These are phyloP conservation scores for Catotricha subobsoleta DNA, from an alignment of 2,888 invertebrate genomes.

Conservation along the genomic window DNA sequence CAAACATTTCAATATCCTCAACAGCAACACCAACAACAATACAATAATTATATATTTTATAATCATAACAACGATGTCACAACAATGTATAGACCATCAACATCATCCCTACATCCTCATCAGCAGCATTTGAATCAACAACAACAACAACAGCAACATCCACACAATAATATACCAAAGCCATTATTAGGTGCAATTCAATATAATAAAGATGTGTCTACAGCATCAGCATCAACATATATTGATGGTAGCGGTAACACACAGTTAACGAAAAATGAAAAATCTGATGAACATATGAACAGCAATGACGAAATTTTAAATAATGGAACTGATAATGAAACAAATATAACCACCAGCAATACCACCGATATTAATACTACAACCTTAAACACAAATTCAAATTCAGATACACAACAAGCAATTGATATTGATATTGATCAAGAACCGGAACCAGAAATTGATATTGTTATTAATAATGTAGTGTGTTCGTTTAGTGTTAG, in stretches of 20 bases:
- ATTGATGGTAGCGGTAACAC: background rate
- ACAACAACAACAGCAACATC: conserved; percentile 4
- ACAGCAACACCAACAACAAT: conserved; percentile 3
- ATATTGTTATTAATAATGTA: conserved; percentile 94
- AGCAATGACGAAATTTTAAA: too few relatives aligned
- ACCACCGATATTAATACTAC: background rate
- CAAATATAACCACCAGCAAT: background rate
- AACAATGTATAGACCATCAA: conserved; percentile 1
- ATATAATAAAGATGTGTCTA: background rate
- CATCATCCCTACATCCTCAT: conserved; percentile 13
- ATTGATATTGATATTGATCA: conserved; percentile 16
- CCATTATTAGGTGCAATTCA: too few relatives aligned
- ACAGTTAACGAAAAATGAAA: background rate
- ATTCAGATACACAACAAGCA: background rate
- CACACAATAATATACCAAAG: background rate
- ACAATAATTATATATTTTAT: background rate
- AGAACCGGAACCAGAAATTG: conserved; percentile 60
- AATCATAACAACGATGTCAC: background rate
- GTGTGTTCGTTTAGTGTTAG: conserved; percentile 82
- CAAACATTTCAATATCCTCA: conserved; percentile 13
- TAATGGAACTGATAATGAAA: too few relatives aligned
- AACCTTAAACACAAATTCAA: background rate
- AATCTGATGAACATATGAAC: background rate
- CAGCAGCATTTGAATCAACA: conserved; percentile 1
- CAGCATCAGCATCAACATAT: background rate